phyloP scores from a whole-genome alignment of 2,888 invertebrate species.

The Gibbula magus region DNA sequence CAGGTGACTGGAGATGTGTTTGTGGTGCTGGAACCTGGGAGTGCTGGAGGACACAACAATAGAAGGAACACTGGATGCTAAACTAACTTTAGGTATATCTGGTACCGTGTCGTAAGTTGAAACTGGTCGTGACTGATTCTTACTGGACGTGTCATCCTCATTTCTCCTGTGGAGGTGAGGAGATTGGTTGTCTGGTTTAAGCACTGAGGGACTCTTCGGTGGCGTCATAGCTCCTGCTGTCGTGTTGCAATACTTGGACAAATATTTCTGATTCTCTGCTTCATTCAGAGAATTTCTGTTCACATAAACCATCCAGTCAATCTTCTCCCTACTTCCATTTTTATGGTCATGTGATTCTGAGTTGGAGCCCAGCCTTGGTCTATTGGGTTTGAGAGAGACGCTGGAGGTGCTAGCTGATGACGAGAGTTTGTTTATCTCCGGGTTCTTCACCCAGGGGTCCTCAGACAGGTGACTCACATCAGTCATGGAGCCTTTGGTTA shows the following conservation, averaged over 20 bases:
- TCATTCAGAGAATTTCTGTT: conserved; percentile 56
- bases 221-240: conserved; percentile 45
- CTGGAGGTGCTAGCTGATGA: background rate
- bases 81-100: background rate
- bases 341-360: conserved; percentile 35
- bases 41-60: conserved; percentile 15
- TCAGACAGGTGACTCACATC: conserved; percentile 53
- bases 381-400: background rate
- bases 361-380: background rate
- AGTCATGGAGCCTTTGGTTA: conserved; percentile 50
- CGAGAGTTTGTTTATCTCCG: conserved; percentile 29
- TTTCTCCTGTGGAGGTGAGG: background rate
- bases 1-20: background rate
- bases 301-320: conserved; percentile 67
- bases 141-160: background rate
- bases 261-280: conserved; percentile 25
- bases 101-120: background rate
- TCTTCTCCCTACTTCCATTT: conserved; percentile 44
- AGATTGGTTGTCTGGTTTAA: background rate
- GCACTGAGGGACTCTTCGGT: conserved; percentile 9
- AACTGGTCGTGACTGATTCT: conserved; percentile 1
- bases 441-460: conserved; percentile 58
- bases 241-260: conserved; percentile 49
- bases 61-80: conserved; percentile 19
- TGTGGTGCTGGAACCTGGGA: background rate